phyloP scores from a whole-genome alignment of 2,888 invertebrate species.

The Cantharis rufa region DNA sequence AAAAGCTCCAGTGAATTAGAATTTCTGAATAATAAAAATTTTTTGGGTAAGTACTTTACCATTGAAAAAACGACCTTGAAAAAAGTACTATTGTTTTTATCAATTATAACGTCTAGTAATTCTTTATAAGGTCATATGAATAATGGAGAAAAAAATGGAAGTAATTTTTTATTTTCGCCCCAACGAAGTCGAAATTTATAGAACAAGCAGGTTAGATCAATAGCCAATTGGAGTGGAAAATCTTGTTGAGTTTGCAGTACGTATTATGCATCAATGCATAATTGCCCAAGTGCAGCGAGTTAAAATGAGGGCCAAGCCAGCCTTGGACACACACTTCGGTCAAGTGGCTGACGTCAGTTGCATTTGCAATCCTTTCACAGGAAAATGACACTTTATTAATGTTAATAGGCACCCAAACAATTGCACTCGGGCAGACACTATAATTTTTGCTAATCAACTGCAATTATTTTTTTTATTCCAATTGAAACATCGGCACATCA shows the following conservation, averaged over 20 bases:
- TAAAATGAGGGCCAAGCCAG: constrained; percentile 33
- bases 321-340: constrained; percentile 38
- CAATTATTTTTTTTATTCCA: not conserved
- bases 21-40: not conserved
- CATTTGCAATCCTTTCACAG: constrained; percentile 33
- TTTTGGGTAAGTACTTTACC: not conserved
- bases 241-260: not conserved
- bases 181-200: not conserved
- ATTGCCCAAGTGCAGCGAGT: constrained; percentile 34
- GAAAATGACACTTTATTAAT: constrained; percentile 34
- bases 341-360: constrained; percentile 39
- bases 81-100: constrained; percentile 26
- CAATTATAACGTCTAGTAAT: constrained; percentile 24
- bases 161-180: not conserved
- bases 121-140: not conserved
- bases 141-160: not conserved
- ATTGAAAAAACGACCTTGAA: constrained; percentile 14
- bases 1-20: not conserved
- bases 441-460: constrained; percentile 5
- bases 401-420: constrained; percentile 35
- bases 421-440: constrained; percentile 26
- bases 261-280: constrained; percentile 31
- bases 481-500: not conserved
- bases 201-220: not conserved
- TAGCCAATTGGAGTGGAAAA: not conserved